phyloP scores from a whole-genome alignment of 2,113 vertebrate genomes.

The Myotis yumanensis region DNA sequence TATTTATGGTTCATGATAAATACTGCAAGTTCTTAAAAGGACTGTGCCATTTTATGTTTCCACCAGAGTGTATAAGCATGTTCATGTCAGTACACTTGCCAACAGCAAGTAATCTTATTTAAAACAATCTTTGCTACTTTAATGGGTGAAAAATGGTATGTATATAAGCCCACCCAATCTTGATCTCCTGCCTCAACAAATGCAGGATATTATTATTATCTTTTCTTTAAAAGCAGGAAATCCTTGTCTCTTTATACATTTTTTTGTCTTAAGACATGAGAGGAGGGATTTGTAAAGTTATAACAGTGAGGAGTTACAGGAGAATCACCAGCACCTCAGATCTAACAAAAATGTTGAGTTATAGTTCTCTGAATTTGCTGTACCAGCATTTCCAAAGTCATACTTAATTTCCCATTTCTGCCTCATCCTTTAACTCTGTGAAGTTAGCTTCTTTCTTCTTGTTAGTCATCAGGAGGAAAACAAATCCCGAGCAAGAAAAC shows the following conservation, averaged over 20 bases:
- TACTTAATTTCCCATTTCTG: not conserved
- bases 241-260: not conserved
- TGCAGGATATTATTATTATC: slow-evolving; percentile 30
- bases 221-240: slow-evolving; percentile 51
- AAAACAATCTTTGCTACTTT: not conserved
- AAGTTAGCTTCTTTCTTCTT: slow-evolving; percentile 26
- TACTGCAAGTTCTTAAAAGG: not conserved
- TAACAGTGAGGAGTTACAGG: not conserved
- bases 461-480: not conserved
- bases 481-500: not conserved
- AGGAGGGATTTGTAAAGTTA: not conserved
- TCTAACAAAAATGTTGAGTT: not conserved
- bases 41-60: not conserved
- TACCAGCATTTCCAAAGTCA: slow-evolving; percentile 10
- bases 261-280: not conserved
- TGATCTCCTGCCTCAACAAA: slow-evolving; percentile 50
- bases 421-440: not conserved
- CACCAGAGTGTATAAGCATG: not conserved
- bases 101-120: slow-evolving; percentile 9
- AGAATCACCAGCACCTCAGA: not conserved
- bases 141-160: slow-evolving; percentile 17
- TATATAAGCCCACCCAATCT: not conserved
- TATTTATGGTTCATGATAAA: slow-evolving; percentile 25
- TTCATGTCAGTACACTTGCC: not conserved
- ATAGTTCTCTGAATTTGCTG: not conserved